Evolutionary conservation across 1,140 invertebrate species (phyloP), one percentile per base, ranked within the genome.

Genomic region (Camponotus pennsylvanicus): DNA sequence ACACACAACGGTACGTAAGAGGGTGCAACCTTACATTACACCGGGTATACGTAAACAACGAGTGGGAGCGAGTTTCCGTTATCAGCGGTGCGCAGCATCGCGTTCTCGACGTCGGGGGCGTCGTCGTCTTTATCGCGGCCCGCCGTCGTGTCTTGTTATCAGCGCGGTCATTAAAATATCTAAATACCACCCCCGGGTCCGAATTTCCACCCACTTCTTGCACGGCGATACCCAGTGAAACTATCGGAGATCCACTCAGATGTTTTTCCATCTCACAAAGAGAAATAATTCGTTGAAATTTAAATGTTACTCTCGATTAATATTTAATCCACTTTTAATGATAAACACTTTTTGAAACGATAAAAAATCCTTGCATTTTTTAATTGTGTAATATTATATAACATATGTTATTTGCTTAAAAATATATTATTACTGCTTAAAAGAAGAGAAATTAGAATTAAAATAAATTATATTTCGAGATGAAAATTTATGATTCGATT

Each of bases 101-200:
- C 93, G 86, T 75, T 84, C 86, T 77, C 92, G 89, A 86, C 76
- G 76, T 78, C 76, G 76, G 9, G 87, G 91, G 63, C 80, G 73
- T 76, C 92, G 92, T 93, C 93, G 93, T 94, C 94, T 94, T 95
- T 95, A 95, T 95, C 94, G 92, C 92, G 90, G 2, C 90, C 90
- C 85, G 89, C 55, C 77, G 42, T 52, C 34, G 77, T 93, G 93
- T 94, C 94, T 94, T 92, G 93, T 94, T 95, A 95, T 95, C 94
- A 90, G 93, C 55, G 83, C 87, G 90, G 90, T 93, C 94, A 95
- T 95, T 95, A 95, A 94, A 95, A 95, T 95, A 95, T 95, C 94
- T 95, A 95, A 95, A 95, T 95, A 95, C 94, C 93, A 94, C 93
- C 94, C 92, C 92, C 85, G 42, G 64, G 73, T 83, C 79, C 90